These are phyloP conservation scores for Toxotes jaculatrix DNA, from an alignment of 2,113 vertebrate species.

Conservation along the genomic window DNA sequence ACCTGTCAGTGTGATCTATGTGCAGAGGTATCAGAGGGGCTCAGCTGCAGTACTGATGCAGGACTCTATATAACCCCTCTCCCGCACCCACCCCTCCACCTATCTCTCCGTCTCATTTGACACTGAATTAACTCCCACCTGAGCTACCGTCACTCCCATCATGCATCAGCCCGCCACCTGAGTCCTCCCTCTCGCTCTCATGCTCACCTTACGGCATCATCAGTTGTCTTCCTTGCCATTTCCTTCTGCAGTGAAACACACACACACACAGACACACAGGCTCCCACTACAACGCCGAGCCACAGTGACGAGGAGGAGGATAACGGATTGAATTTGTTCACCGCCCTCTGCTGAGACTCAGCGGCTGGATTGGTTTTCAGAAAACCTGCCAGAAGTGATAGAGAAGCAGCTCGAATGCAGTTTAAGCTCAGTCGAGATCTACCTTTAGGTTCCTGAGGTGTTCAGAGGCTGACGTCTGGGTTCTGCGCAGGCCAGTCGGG, in stretches of 20 bases:
- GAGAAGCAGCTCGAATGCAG: background rate
- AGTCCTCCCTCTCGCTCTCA: constrained; percentile 39
- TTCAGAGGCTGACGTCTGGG: too few species aligned
- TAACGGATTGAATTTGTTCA: constrained; percentile 41
- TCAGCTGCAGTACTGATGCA: constrained; percentile 65
- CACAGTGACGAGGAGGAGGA: background rate
- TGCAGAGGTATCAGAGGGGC: constrained; percentile 45
- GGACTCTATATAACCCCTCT: constrained; percentile 39
- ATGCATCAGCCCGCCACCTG: constrained; percentile 80
- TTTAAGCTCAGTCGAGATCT: background rate
- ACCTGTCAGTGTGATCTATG: constrained; percentile 75
- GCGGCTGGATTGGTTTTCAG: constrained; percentile 25
- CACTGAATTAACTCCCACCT: constrained; percentile 83
- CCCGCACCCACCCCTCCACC: constrained; percentile 20
- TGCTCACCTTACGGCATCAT: constrained; percentile 50
- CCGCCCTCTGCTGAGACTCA: constrained; percentile 7
- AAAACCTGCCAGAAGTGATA: constrained; percentile 1
- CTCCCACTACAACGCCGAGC: background rate
- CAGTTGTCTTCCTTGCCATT: constrained; percentile 20
- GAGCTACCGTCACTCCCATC: constrained; percentile 77
- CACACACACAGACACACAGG: background rate
- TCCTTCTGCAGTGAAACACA: background rate
- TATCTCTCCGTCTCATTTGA: constrained; percentile 78
- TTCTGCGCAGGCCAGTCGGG: too few species aligned
- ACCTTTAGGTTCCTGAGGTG: background rate